phyloP scores from a whole-genome alignment of 2,797 vertebrate species.

The Syndactyla subalaris region DNA sequence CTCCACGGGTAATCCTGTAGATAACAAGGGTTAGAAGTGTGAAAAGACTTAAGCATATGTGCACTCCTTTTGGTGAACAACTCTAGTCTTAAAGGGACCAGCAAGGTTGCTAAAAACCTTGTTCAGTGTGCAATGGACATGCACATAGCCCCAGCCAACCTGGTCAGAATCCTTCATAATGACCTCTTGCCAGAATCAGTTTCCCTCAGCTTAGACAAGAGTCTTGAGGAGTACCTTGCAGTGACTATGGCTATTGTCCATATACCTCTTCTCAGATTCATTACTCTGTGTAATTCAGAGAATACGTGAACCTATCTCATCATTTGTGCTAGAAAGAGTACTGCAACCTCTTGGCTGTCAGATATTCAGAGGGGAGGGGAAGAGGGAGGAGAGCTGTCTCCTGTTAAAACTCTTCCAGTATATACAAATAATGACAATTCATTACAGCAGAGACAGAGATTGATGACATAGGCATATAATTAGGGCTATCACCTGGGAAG shows the following conservation, averaged over 20 bases:
- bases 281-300: neutral
- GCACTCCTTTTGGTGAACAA: neutral
- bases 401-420: conserved; percentile 40
- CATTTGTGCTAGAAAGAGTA: neutral
- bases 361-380: neutral
- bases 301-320: neutral
- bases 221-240: neutral
- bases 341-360: neutral
- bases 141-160: neutral
- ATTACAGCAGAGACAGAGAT: conserved; percentile 66
- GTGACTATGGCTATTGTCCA: neutral
- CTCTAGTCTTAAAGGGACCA: neutral
- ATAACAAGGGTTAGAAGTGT: neutral
- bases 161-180: neutral
- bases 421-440: conserved; percentile 67
- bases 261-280: neutral
- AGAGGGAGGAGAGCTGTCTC: conserved; percentile 12
- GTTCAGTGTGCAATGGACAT: neutral
- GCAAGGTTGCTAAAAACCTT: neutral
- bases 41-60: neutral
- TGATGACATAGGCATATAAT: conserved; percentile 65
- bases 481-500: conserved; percentile 69
- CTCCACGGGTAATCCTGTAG: neutral
- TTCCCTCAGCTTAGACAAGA: neutral
- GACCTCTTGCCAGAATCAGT: neutral